Evolutionary conservation across 2,113 vertebrate species (phyloP).

Genomic region (Canis aureus): DNA sequence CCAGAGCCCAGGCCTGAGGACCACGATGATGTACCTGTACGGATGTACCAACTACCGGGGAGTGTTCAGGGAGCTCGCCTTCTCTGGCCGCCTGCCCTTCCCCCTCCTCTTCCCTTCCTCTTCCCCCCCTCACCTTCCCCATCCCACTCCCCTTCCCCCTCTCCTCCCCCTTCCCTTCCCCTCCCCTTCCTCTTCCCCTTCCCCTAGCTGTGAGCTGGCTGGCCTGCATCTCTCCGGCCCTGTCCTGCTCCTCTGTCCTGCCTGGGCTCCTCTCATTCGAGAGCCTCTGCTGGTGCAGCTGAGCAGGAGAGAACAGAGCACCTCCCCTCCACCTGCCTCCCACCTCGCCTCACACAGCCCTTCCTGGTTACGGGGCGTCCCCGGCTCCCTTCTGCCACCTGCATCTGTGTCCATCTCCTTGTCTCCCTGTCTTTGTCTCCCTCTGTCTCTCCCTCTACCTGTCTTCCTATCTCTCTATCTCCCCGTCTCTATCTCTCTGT

Average conservation of each 20-base stretch:
- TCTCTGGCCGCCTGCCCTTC: neutral
- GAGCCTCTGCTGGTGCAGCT: constrained; percentile 25
- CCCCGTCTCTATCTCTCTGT: neutral
- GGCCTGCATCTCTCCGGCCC: neutral
- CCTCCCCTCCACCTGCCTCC: neutral
- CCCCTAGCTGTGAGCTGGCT: neutral
- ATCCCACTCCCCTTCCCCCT: too few species aligned
- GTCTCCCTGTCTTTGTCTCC: neutral
- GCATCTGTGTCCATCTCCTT: neutral
- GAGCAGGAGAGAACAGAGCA: constrained; percentile 16
- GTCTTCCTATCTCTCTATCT: neutral
- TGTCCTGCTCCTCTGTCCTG: neutral
- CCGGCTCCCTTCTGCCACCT: too few species aligned
- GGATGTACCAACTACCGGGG: too few species aligned
- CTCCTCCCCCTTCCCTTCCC: too few species aligned
- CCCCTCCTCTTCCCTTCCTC: too few species aligned
- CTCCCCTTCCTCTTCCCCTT: neutral
- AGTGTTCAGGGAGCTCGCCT: neutral
- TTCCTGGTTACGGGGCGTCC: neutral
- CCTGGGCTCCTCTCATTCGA: neutral
- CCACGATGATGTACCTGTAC: too few species aligned
- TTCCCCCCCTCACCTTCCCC: too few species aligned
- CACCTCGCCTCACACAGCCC: rapidly evolving
- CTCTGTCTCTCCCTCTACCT: too few species aligned
- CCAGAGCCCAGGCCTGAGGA: neutral